A percentile compares a stretch with the other conserved stretches of the same genome.
These are phyloP conservation scores for Apodemia duryi DNA, from an alignment of 2,888 invertebrate genomes.

Conservation along the genomic window DNA sequence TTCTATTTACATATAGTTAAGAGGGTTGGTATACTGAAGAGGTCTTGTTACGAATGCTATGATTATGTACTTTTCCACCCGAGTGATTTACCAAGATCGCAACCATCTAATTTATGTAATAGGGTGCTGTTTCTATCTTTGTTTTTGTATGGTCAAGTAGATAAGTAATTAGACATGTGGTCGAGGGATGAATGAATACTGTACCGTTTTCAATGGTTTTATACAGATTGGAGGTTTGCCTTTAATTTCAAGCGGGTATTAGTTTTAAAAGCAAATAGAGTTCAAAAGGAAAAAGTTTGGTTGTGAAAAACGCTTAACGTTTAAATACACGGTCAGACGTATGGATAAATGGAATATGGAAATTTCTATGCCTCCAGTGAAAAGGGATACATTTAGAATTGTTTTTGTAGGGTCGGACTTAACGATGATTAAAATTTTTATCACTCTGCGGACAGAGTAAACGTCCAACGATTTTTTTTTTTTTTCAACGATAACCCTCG, in stretches of 20 bases:
- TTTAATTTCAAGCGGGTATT: not conserved
- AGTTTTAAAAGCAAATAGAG: not conserved
- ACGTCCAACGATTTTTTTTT: no score
- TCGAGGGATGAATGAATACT: not conserved
- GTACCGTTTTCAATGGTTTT: not conserved
- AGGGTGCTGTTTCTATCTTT: conserved; percentile 4
- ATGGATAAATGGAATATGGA: no score
- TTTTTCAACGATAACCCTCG: no score
- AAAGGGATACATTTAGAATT: no score
- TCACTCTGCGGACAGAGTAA: no score
- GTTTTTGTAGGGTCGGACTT: no score
- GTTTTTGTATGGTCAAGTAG: conserved; percentile 4
- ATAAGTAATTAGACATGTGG: conserved; percentile 11
- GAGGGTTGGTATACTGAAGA: conserved; percentile 8
- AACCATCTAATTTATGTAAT: conserved; percentile 9
- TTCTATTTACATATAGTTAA: conserved; percentile 15
- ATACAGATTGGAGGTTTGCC: not conserved
- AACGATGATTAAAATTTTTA: no score
- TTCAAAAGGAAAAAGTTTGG: not conserved
- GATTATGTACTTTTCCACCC: conserved; percentile 7
- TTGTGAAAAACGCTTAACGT: no score
- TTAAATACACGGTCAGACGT: no score
- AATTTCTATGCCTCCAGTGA: no score
- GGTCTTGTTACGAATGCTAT: conserved; percentile 8
- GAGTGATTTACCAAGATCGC: not conserved